Evolutionary conservation across 2,797 vertebrate species (phyloP).

Genomic region (Labroides dimidiatus): DNA sequence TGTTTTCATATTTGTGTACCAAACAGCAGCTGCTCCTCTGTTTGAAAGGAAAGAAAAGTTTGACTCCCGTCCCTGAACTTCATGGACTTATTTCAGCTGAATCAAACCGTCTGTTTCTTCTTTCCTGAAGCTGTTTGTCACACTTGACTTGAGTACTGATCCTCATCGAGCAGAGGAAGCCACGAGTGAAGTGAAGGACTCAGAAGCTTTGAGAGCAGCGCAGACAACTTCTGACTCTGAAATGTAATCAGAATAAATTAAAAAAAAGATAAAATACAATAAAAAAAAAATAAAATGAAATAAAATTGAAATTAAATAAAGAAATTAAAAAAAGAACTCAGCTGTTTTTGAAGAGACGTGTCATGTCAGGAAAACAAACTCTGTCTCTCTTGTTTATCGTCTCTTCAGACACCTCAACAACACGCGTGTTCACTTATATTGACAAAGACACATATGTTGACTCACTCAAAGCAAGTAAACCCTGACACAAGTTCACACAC

Average conservation of each 20-base stretch:
- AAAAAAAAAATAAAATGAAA: no score
- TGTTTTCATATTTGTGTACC: no score
- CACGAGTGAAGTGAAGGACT: slow-evolving; percentile 34
- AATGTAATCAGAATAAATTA: slow-evolving; percentile 14
- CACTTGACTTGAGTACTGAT: slow-evolving; percentile 23
- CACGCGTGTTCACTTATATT: not conserved
- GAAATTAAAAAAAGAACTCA: no score
- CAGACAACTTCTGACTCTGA: slow-evolving; percentile 18
- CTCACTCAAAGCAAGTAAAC: not conserved
- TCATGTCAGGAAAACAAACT: not conserved
- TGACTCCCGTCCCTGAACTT: not conserved
- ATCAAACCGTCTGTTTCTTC: not conserved
- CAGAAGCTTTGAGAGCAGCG: not conserved
- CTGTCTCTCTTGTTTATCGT: slow-evolving; percentile 12
- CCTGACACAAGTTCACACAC: not conserved
- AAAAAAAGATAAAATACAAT: no score
- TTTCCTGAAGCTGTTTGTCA: slow-evolving; percentile 22
- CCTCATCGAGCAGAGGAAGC: slow-evolving; percentile 11
- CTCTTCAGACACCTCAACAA: slow-evolving; percentile 13
- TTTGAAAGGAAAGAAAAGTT: no score
- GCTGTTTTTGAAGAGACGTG: no score
- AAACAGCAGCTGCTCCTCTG: no score
- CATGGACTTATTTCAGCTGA: slow-evolving; percentile 11
- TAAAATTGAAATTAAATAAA: no score
- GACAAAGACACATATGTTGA: slow-evolving; percentile 23